Base-by-base conservation (phyloP, 2,113 vertebrate species). In the Oryzias woworae region DNA sequence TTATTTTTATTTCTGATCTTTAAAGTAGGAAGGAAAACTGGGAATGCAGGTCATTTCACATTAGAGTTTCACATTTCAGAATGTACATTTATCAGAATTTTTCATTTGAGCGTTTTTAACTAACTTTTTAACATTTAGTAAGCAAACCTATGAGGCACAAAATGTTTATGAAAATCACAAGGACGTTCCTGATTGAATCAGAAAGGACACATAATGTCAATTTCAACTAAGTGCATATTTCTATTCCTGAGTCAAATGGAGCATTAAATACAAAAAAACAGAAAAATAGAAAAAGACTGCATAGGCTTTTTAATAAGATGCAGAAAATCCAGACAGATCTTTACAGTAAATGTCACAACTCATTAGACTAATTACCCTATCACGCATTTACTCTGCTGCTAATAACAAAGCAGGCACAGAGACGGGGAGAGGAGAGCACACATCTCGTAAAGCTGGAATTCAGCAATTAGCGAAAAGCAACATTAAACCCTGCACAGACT, bases 341-440 rank as follows among this genome's bases (percentile, higher is more conserved):
- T 89, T 83, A 88, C 87, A 71, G 85, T 87, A 87, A 90, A 81
- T 78, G 77, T 81, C 82, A 85, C 83, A 87, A 85, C 86, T 92
- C 83, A 85, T 90, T 89, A 89, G 73, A 85, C 85, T 91, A 91
- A 92, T 92, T 89, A 91, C 84, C 85, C 78, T 77, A 89, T 87
- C 85, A 84, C 83, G 89, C 88, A 83, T 87, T 86, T 81, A 89
- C 86, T 90, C 80, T 45, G 61, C 85, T 75, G 85, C 86, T 91
- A 90, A 90, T 90, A 90, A 90, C 85, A 83, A 89, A 90, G 87
- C 71, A 77, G 64, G 68, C 62, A 10, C 36, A 69, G 76, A 66
- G 73, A 62, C 69, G 42, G 62, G 74, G 73, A 71, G 75, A 78
- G 75, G 66, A 82, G 73, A 87, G 59, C 73, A 78, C 65, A 81